A percentile compares a stretch with the other conserved stretches of the same genome.
These are phyloP conservation scores for Argopecten irradians DNA, from an alignment of 1,140 invertebrate genomes.

Conservation along the genomic window DNA sequence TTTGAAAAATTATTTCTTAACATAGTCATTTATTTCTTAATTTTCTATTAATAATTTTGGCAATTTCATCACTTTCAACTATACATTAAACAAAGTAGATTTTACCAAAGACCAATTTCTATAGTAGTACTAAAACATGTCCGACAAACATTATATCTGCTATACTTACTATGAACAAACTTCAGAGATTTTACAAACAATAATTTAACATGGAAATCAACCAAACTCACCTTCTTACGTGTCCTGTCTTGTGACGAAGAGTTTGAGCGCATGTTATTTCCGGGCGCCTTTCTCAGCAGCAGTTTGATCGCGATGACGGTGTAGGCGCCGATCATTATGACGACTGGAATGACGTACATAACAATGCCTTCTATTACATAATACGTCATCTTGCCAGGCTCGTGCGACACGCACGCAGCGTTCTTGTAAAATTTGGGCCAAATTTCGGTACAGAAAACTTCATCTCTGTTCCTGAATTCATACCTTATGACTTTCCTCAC, in stretches of 20 bases:
- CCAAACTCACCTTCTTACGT: slow-evolving; percentile 62
- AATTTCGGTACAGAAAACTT: slow-evolving; percentile 68
- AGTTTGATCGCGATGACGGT: slow-evolving; percentile 49
- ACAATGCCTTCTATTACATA: slow-evolving; percentile 72
- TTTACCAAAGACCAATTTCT: too few relatives aligned
- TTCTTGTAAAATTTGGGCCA: slow-evolving; percentile 65
- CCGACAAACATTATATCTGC: too few relatives aligned
- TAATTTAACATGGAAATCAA: too few relatives aligned
- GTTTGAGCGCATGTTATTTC: slow-evolving; percentile 46
- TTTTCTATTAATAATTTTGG: too few relatives aligned
- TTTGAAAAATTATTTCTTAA: too few relatives aligned
- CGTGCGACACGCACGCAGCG: slow-evolving; percentile 48
- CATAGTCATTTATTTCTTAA: too few relatives aligned
- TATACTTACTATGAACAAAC: too few relatives aligned
- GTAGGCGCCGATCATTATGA: slow-evolving; percentile 39
- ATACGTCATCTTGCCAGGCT: slow-evolving; percentile 66
- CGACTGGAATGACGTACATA: slow-evolving; percentile 43
- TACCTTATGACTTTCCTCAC: slow-evolving; percentile 54
- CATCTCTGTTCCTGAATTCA: slow-evolving; percentile 65
- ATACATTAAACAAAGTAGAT: too few relatives aligned
- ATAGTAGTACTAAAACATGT: too few relatives aligned
- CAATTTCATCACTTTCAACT: too few relatives aligned
- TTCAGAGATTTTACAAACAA: too few relatives aligned
- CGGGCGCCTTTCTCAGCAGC: slow-evolving; percentile 52
- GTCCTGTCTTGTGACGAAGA: slow-evolving; percentile 57